Evolutionary conservation across 2,113 vertebrate species (phyloP).

Genomic region (Serilophus lunatus): DNA sequence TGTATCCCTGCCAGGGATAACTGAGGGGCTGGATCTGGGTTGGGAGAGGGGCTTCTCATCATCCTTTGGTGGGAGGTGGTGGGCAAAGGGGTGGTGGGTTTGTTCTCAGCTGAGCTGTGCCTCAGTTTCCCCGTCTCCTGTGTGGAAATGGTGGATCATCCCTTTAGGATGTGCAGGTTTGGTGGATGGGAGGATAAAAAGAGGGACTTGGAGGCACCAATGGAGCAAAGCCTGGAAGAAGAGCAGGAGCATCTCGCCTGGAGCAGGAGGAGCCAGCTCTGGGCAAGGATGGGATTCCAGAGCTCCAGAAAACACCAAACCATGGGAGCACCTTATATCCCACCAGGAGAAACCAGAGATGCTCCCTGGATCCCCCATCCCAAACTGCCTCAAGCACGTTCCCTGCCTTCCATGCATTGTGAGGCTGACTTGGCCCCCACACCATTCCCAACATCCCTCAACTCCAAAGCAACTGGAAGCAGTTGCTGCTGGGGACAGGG

Average conservation of each 20-base stretch:
- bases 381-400: neutral
- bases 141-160: too few species aligned
- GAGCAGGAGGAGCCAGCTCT: neutral
- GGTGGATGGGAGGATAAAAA: neutral
- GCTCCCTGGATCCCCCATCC: neutral
- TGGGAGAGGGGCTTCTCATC: neutral
- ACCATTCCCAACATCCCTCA: fast-evolving
- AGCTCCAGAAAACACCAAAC: neutral
- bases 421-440: neutral
- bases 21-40: fast-evolving
- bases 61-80: too few species aligned
- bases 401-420: neutral
- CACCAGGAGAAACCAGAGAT: fast-evolving
- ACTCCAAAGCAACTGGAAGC: neutral
- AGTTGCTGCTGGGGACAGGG: neutral
- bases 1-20: neutral
- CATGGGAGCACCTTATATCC: fast-evolving
- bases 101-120: neutral
- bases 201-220: neutral
- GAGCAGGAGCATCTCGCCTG: fast-evolving
- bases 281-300: neutral
- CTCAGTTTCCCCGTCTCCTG: neutral
- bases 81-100: neutral
- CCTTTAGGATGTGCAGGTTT: fast-evolving
- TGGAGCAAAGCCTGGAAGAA: neutral